Percentiles rank a stretch among this genome's conserved stretches.
phyloP scores from a whole-genome alignment of 2,888 invertebrate genomes.

The Lasioglossum lativentre region DNA sequence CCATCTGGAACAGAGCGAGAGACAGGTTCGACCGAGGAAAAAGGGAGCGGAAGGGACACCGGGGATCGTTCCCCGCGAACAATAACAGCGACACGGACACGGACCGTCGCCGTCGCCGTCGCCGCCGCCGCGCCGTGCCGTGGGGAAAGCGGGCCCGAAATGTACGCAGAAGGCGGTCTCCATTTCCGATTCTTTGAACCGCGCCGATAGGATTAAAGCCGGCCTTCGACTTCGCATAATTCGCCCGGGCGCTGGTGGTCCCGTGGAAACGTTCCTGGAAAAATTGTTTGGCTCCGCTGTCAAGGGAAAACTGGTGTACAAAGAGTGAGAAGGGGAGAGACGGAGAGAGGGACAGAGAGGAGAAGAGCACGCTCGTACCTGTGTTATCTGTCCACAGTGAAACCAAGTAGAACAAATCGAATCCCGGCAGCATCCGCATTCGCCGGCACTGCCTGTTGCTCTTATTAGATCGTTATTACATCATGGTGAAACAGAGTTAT shows the following conservation, averaged over 20 bases:
- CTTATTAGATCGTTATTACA: slow-evolving; percentile 69
- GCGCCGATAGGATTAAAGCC: slow-evolving; percentile 34
- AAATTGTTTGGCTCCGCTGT: slow-evolving; percentile 3
- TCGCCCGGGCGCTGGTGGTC: background rate
- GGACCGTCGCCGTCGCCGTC: background rate
- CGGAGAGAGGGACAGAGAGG: background rate
- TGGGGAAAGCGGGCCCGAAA: background rate
- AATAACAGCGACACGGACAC: slow-evolving; percentile 11
- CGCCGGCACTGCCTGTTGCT: slow-evolving; percentile 64
- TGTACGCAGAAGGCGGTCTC: background rate
- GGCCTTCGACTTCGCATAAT: slow-evolving; percentile 11
- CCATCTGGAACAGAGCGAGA: background rate
- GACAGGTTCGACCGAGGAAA: slow-evolving; percentile 2
- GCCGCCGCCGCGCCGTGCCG: no score
- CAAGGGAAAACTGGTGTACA: background rate
- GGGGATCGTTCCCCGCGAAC: slow-evolving; percentile 15
- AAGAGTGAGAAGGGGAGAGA: background rate
- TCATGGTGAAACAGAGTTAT: slow-evolving; percentile 60
- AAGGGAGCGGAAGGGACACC: slow-evolving; percentile 25
- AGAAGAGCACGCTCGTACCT: slow-evolving; percentile 20
- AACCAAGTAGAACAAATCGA: slow-evolving; percentile 68
- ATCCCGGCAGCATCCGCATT: slow-evolving; percentile 63
- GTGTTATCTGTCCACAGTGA: slow-evolving; percentile 58
- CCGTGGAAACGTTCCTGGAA: background rate
- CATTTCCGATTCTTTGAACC: slow-evolving; percentile 5